Conservation (phyloP, 2,888 invertebrate genomes). For the Colletes collaris region DNA sequence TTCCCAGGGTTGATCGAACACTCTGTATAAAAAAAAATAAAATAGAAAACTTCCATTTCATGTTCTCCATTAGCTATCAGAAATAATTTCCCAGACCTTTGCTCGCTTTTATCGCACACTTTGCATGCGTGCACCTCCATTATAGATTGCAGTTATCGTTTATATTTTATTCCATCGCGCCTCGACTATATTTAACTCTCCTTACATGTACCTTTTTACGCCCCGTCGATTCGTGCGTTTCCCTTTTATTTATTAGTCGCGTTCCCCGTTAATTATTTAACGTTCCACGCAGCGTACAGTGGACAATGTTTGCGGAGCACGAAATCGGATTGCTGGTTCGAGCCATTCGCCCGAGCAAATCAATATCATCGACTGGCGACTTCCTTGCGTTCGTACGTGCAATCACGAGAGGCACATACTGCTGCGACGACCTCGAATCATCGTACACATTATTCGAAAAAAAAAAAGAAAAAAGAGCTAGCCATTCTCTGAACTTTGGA, state of each 20-base stretch:
- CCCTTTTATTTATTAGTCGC: neutral
- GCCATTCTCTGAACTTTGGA: conserved; percentile 2
- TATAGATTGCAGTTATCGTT: no score
- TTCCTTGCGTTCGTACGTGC: conserved; percentile 32
- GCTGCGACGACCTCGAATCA: conserved; percentile 30
- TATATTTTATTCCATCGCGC: neutral
- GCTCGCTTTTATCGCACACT: no score
- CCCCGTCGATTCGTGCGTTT: neutral
- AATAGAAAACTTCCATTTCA: no score
- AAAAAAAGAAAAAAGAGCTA: neutral
- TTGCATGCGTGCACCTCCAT: no score
- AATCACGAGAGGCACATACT: conserved; percentile 13
- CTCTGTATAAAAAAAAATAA: no score
- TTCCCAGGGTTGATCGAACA: no score
- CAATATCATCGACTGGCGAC: conserved; percentile 43
- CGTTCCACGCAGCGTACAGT: neutral
- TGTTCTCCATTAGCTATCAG: no score
- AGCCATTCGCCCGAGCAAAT: conserved; percentile 23
- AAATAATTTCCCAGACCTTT: no score
- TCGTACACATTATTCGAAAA: neutral
- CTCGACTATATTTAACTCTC: neutral
- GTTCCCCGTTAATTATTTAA: neutral
- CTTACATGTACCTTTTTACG: neutral
- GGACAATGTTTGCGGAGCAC: conserved; percentile 19
- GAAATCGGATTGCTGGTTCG: conserved; percentile 19